Conservation (phyloP, 2,113 vertebrate genomes). For the Xenus cinereus region DNA sequence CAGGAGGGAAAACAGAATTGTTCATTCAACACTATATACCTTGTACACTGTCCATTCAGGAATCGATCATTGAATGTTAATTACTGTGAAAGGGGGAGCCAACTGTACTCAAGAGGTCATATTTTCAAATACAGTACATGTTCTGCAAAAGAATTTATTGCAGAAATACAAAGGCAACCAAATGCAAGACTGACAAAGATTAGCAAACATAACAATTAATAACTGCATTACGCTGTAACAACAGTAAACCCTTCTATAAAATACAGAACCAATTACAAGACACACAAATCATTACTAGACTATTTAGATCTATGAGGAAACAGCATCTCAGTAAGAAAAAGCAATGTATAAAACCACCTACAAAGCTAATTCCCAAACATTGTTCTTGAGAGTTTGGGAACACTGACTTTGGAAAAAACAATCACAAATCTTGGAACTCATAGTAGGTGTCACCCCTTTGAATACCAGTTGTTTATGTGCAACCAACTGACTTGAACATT, state of each 20-base stretch:
- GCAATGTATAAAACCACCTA: background rate
- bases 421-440: background rate
- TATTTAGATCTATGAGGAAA: background rate
- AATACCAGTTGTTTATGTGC: background rate
- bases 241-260: constrained; percentile 4
- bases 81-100: background rate
- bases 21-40: background rate
- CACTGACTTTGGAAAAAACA: background rate
- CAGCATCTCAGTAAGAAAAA: background rate
- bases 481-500: background rate
- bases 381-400: background rate
- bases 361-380: background rate
- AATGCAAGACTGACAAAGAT: background rate
- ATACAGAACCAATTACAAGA: background rate
- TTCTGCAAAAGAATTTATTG: background rate
- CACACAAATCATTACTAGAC: background rate
- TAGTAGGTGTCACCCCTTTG: background rate
- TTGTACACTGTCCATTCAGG: background rate
- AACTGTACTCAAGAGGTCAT: background rate
- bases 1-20: background rate
- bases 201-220: background rate
- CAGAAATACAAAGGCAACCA: background rate
- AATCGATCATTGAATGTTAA: background rate
- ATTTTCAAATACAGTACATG: background rate
- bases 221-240: background rate